These are phyloP conservation scores for Drosophila diplacantha DNA, from an alignment of 2,888 invertebrate genomes.

Conservation along the genomic window DNA sequence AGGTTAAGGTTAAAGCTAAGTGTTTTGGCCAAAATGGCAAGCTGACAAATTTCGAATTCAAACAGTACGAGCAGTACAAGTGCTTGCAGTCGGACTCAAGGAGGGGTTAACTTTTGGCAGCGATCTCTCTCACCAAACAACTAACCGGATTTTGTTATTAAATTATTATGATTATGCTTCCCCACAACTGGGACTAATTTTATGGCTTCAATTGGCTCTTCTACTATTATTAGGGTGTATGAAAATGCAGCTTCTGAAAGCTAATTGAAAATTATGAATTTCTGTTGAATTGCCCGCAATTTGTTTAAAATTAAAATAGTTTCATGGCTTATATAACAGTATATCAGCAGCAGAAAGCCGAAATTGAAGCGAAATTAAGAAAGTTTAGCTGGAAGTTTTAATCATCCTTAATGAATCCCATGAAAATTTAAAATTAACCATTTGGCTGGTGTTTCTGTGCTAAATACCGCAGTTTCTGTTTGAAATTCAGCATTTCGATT, in stretches of 20 bases:
- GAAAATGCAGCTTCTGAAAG: neutral
- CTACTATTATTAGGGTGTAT: neutral
- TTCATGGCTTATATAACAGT: neutral
- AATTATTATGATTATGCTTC: constrained; percentile 19
- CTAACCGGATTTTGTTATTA: constrained; percentile 18
- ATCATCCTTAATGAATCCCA: constrained; percentile 1
- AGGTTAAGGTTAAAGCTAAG: constrained; percentile 65
- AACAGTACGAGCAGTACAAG: constrained; percentile 26
- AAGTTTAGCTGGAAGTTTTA: neutral
- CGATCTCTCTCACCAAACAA: constrained; percentile 6
- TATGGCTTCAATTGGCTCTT: constrained; percentile 10
- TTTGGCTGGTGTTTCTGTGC: neutral
- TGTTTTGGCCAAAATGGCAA: constrained; percentile 51
- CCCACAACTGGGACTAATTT: neutral
- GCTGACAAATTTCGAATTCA: constrained; percentile 54
- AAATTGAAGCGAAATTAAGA: neutral
- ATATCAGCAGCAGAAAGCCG: neutral
- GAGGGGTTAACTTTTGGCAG: constrained; percentile 18
- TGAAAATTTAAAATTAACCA: neutral
- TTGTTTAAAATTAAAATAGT: constrained; percentile 1
- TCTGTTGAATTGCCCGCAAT: neutral
- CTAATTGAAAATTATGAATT: constrained; percentile 4
- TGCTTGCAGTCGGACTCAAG: neutral
- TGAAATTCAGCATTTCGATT: constrained; percentile 7
- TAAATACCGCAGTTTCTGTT: neutral